Evolutionary conservation across 2,888 invertebrate species (phyloP).

Genomic region (Ectobius pallidus): DNA sequence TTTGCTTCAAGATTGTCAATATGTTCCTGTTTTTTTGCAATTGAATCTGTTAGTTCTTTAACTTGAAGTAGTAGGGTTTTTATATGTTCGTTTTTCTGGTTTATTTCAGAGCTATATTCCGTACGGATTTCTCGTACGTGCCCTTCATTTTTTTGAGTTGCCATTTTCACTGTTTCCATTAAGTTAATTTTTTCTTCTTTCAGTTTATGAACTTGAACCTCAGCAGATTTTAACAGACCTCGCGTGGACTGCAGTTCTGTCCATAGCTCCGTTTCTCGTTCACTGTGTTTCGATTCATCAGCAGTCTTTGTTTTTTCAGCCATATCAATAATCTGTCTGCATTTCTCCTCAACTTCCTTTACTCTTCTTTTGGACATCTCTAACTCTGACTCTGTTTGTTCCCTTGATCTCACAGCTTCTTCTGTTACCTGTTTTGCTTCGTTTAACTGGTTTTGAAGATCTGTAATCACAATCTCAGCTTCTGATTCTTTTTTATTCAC

Average conservation of each 20-base stretch:
- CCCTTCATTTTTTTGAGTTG: background rate
- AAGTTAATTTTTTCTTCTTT: background rate
- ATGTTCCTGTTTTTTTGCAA: too few species aligned
- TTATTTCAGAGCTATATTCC: background rate
- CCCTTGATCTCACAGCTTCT: too few species aligned
- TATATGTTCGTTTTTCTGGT: constrained; percentile 36
- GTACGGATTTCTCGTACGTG: background rate
- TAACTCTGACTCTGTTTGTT: background rate
- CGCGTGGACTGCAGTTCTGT: background rate
- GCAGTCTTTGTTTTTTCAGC: background rate
- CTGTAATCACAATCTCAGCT: too few species aligned
- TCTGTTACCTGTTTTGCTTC: too few species aligned
- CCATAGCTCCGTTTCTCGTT: background rate
- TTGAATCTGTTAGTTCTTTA: too few species aligned
- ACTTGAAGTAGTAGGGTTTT: constrained; percentile 48
- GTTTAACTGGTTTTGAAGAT: too few species aligned
- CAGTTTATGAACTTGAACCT: background rate
- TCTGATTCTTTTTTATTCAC: too few species aligned
- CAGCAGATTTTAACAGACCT: background rate
- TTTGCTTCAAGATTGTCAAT: too few species aligned
- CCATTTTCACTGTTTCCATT: background rate
- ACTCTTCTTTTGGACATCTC: background rate
- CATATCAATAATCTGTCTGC: background rate
- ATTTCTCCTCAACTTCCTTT: background rate
- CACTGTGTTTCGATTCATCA: background rate